A percentile compares a stretch with the other conserved stretches of the same genome.
Evolutionary conservation across 2,113 vertebrate species (phyloP).

Genomic region (Nycticryphes semicollaris): DNA sequence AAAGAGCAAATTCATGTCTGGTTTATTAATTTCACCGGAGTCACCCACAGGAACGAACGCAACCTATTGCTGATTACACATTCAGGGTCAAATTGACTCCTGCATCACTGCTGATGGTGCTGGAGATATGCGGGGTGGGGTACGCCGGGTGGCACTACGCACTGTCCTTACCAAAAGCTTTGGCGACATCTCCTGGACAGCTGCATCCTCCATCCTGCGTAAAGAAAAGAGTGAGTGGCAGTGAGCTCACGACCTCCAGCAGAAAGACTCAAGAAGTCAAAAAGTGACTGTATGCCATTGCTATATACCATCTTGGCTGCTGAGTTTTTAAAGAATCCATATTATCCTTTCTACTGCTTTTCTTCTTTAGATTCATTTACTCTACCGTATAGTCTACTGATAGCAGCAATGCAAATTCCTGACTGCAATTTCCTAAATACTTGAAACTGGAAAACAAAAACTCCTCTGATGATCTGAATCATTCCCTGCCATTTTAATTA

Average conservation of each 20-base stretch:
- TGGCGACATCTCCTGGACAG: slow-evolving; percentile 97
- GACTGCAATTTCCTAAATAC: neutral
- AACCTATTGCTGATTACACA: neutral
- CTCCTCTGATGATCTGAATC: neutral
- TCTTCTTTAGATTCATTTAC: neutral
- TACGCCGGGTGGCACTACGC: neutral
- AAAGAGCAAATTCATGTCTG: neutral
- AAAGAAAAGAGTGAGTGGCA: neutral
- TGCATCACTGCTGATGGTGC: neutral
- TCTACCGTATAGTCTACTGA: neutral
- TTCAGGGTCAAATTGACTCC: neutral
- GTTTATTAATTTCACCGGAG: neutral
- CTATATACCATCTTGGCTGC: neutral
- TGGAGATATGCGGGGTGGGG: rapidly evolving
- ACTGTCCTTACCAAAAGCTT: slow-evolving; percentile 90
- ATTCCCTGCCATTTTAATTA: neutral
- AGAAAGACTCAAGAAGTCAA: neutral
- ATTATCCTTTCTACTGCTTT: neutral
- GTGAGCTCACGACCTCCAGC: neutral
- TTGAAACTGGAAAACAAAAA: neutral
- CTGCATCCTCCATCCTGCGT: slow-evolving; percentile 94
- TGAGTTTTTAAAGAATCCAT: neutral
- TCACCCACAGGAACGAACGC: neutral
- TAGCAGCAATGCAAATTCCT: neutral
- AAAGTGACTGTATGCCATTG: neutral